Percentiles rank a stretch among this genome's conserved stretches.
phyloP scores from a whole-genome alignment of 2,888 invertebrate species.

The Plebejus argus region DNA sequence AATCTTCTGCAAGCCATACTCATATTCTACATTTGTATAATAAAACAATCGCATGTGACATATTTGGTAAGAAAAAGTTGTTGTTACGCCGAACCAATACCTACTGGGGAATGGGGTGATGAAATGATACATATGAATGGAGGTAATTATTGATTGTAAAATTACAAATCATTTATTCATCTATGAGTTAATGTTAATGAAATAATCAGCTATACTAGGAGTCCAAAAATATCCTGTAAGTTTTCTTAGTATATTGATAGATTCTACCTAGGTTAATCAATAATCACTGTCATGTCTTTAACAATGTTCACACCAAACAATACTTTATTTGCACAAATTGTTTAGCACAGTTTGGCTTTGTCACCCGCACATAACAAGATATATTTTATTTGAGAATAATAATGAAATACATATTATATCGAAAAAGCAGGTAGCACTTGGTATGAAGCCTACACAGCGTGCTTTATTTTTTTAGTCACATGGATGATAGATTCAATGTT shows the following conservation, averaged over 20 bases:
- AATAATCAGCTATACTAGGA: constrained; percentile 6
- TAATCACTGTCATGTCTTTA: neutral
- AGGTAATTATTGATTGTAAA: constrained; percentile 61
- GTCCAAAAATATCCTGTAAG: constrained; percentile 12
- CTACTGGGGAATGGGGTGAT: constrained; percentile 92
- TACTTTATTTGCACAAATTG: neutral
- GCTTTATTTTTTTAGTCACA: neutral
- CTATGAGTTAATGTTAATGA: neutral
- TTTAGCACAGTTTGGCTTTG: neutral
- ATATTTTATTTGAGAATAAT: neutral
- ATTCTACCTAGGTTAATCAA: neutral
- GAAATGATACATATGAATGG: constrained; percentile 94
- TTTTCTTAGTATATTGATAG: constrained; percentile 8
- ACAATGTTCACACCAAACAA: constrained; percentile 14
- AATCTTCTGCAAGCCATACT: constrained; percentile 89
- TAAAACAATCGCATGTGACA: constrained; percentile 89
- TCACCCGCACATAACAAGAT: neutral
- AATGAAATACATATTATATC: neutral
- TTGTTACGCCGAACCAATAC: constrained; percentile 87
- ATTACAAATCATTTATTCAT: neutral
- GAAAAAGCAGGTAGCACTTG: neutral
- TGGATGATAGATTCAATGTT: neutral
- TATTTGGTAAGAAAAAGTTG: constrained; percentile 90
- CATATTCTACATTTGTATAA: constrained; percentile 88
- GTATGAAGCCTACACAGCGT: neutral